Base-by-base conservation (phyloP, 2,888 invertebrate genomes). In the Pseudococcus longispinus region DNA sequence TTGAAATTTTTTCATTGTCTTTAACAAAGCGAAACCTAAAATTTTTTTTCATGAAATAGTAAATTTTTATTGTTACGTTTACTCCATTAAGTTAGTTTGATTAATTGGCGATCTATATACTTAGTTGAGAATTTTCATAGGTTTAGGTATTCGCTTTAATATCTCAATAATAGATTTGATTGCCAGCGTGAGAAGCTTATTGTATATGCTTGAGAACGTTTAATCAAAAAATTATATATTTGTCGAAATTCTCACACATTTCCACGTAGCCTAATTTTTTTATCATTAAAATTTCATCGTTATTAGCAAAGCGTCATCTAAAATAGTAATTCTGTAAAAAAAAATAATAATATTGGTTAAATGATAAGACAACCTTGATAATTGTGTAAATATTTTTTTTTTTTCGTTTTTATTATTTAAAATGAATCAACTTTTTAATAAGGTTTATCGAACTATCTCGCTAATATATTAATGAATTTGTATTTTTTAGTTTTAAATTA, bases 401-500 rank as follows among this genome's bases (percentile, higher is more conserved):
- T 80, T 80, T 80, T 80, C 42, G 77, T 80, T 80, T 80, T 80
- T 80, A 80, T 42, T 80, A 37, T 29, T 80, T 37, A 20, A 80
- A 80, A 80, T 80, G 29, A 80, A 80, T 80, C 77, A 80, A 80
- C 77, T 80, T 80, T 60, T 37, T 80, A 80, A 37, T 80, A 83
- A 83, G 46, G 29, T 84, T 84, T 60, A 84, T 84, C 60, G 60
- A 65, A 84, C 84, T 84, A 84, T 84, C 60, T 84, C 84, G 84
- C 84, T 84, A 84, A 84, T 84, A 84, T 60, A 84, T 84, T 55
- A 84, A 84, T 84, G 26, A 84, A 86, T 80, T 80, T 55, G 86
- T 86, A 86, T 86, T 86, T 86, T 86, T 86, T 86, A 86, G 86
- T 32, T 86, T 77, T 86, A 46, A 86, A 77, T 77, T 86, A 85